phyloP scores from a whole-genome alignment of 2,113 vertebrate species.

The Geothlypis trichas region DNA sequence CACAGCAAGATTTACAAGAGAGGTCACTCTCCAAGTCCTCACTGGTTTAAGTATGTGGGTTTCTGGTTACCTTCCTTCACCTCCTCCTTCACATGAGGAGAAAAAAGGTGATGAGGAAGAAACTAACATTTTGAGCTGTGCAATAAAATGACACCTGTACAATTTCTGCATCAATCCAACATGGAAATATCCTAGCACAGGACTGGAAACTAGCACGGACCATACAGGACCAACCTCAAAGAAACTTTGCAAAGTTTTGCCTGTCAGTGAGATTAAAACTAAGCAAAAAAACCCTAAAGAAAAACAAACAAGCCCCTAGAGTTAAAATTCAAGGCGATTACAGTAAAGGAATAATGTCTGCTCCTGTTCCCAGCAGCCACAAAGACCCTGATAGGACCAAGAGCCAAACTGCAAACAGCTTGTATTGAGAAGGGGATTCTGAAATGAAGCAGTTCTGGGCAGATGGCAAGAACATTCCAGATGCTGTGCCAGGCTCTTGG shows the following conservation, averaged over 20 bases:
- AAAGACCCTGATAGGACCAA: background rate
- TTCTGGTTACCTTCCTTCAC: slow-evolving; percentile 14
- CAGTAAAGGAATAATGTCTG: background rate
- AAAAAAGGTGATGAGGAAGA: background rate
- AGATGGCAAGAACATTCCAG: background rate
- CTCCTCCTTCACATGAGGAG: background rate
- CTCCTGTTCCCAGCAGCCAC: background rate
- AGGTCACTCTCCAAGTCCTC: slow-evolving; percentile 18
- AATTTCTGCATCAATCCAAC: background rate
- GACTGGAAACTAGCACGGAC: background rate
- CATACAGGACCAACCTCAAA: background rate
- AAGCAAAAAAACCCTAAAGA: background rate
- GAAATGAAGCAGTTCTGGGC: background rate
- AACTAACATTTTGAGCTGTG: background rate
- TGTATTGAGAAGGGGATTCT: too few species aligned
- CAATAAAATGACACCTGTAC: background rate
- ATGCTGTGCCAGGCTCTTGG: background rate
- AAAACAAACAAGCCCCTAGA: background rate
- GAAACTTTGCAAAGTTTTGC: background rate
- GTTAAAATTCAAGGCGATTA: background rate
- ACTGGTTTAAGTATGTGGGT: slow-evolving; percentile 29
- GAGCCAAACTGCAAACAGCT: background rate
- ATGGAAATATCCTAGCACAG: background rate
- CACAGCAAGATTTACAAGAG: slow-evolving; percentile 60
- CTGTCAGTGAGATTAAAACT: background rate